These are phyloP conservation scores for Nephrotoma flavescens DNA, from an alignment of 2,888 invertebrate genomes.

Conservation along the genomic window DNA sequence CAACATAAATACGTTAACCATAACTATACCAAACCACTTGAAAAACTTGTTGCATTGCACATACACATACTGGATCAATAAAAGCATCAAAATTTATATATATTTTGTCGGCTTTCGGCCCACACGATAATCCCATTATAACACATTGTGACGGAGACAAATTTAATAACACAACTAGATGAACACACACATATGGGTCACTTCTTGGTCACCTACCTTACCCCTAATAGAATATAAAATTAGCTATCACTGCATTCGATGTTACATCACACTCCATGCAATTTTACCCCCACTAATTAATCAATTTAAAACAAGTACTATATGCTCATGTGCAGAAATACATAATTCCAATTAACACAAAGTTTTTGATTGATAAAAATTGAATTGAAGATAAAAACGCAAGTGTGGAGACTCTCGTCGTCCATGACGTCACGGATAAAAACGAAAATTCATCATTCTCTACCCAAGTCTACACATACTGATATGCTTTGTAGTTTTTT, in stretches of 20 bases:
- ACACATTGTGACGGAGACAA: background rate
- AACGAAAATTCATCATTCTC: background rate
- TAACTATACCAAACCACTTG: background rate
- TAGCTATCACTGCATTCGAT: background rate
- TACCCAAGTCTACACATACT: background rate
- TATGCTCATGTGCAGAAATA: background rate
- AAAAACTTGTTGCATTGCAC: background rate
- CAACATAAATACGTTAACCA: background rate
- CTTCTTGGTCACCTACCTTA: background rate
- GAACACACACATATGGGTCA: background rate
- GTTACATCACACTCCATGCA: background rate
- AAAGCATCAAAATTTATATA: background rate
- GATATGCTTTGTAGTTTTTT: background rate
- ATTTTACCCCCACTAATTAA: background rate
- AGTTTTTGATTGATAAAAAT: background rate
- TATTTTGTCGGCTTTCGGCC: background rate
- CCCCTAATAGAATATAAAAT: background rate
- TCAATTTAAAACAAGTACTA: background rate
- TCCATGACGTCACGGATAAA: background rate
- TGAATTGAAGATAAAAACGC: background rate
- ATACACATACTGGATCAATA: background rate
- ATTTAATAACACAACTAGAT: background rate
- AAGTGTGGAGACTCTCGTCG: background rate
- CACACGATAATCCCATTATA: background rate
- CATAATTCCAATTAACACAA: background rate